These are phyloP conservation scores for Linepithema humile DNA, from an alignment of 1,140 invertebrate genomes.

Conservation along the genomic window DNA sequence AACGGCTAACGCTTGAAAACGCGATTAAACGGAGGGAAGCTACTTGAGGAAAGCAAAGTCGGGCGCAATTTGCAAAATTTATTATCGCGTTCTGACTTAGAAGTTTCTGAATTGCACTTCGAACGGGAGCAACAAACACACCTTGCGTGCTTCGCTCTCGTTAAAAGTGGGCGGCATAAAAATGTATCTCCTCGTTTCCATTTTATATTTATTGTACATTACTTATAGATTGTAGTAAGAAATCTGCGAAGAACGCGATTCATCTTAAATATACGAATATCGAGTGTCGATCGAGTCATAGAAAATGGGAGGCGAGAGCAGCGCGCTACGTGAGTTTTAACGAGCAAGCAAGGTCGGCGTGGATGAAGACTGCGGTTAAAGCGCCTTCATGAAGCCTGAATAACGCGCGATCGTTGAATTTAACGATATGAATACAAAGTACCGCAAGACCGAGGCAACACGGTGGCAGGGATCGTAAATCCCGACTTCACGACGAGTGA, in stretches of 20 bases:
- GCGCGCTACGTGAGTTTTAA: background rate
- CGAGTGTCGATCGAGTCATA: background rate
- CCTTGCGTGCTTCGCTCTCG: background rate
- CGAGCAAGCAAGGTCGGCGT: background rate
- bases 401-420: slow-evolving; percentile 45
- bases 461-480: slow-evolving; percentile 11
- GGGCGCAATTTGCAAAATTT: slow-evolving; percentile 34
- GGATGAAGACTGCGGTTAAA: slow-evolving; percentile 35
- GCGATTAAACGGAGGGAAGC: background rate
- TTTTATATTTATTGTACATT: background rate
- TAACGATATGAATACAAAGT: slow-evolving; percentile 53
- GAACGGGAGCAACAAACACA: slow-evolving; percentile 22
- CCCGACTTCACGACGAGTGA: slow-evolving; percentile 1
- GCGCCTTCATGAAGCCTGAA: slow-evolving; percentile 26
- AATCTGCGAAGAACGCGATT: background rate
- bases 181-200: background rate
- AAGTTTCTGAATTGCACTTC: no score
- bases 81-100: slow-evolving; percentile 6
- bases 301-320: slow-evolving; percentile 12
- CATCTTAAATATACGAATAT: background rate
- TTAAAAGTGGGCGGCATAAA: background rate
- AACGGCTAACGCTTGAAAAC: slow-evolving; percentile 41
- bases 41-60: background rate
- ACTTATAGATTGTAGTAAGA: no score
- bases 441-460: slow-evolving; percentile 6